phyloP scores from a whole-genome alignment of 2,113 vertebrate genomes.

The Siniperca knerii region DNA sequence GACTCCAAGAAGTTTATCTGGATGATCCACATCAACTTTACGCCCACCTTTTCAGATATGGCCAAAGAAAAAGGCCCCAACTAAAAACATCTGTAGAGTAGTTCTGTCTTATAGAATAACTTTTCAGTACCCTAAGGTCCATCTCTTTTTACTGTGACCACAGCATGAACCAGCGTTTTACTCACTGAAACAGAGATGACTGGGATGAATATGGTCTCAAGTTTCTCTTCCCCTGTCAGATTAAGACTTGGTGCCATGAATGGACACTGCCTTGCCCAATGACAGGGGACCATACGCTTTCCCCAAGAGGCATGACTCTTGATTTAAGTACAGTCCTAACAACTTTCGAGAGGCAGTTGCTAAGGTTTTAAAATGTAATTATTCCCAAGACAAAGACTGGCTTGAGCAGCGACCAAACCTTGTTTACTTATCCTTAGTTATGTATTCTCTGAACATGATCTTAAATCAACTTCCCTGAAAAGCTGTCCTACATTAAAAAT shows the following conservation, averaged over 20 bases:
- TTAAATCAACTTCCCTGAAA: neutral
- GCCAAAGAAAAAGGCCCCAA: neutral
- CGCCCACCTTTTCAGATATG: neutral
- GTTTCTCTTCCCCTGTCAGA: constrained; percentile 74
- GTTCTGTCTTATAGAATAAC: neutral
- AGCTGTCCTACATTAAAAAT: neutral
- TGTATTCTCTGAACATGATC: neutral
- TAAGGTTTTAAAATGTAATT: neutral
- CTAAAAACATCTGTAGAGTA: neutral
- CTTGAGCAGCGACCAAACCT: neutral
- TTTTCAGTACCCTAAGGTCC: neutral
- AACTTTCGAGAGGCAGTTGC: neutral
- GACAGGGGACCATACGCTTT: constrained; percentile 51
- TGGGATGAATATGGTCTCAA: constrained; percentile 77
- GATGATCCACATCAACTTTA: neutral
- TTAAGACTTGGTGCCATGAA: constrained; percentile 76
- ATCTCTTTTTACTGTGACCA: constrained; percentile 57
- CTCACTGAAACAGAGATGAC: constrained; percentile 74
- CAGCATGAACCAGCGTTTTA: constrained; percentile 79
- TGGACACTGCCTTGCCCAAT: constrained; percentile 78
- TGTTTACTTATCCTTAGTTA: neutral
- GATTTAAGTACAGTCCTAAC: neutral
- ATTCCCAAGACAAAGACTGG: neutral
- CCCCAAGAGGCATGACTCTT: neutral
- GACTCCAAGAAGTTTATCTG: neutral